phyloP scores from a whole-genome alignment of 2,888 invertebrate genomes.

The Stenchaetothrips biformis region DNA sequence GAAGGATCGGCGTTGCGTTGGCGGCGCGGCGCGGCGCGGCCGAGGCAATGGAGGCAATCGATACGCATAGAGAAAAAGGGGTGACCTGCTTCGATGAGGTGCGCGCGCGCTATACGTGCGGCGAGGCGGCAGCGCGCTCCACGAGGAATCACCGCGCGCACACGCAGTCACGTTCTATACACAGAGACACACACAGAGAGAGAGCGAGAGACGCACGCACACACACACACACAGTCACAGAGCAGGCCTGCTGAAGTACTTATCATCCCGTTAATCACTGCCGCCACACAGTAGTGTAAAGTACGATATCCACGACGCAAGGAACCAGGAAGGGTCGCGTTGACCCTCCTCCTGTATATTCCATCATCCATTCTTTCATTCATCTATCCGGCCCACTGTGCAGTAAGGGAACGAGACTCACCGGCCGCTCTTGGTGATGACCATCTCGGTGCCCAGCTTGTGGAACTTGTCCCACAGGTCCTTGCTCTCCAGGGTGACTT shows the following conservation, averaged over 20 bases:
- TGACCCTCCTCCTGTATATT: not conserved
- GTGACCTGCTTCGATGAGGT: not conserved
- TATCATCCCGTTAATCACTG: too few species aligned
- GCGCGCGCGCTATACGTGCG: not conserved
- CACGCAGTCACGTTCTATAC: not conserved
- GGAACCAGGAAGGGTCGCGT: not conserved
- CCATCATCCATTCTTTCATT: too few species aligned
- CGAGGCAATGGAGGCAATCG: too few species aligned
- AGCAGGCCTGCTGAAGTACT: not conserved
- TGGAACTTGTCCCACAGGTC: conserved; percentile 99
- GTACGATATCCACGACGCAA: not conserved
- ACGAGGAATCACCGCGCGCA: not conserved
- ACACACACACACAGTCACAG: not conserved
- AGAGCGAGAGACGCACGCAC: not conserved
- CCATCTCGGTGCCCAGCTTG: conserved; percentile 98
- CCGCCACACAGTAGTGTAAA: too few species aligned
- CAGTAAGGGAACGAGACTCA: conserved; percentile 53
- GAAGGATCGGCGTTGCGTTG: too few species aligned
- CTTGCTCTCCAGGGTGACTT: conserved; percentile 96
- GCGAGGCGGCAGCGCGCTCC: not conserved
- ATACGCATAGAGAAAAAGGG: not conserved
- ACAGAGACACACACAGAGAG: not conserved
- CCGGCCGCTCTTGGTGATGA: conserved; percentile 99
- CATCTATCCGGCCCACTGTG: too few species aligned
- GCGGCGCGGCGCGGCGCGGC: too few species aligned